Conservation (phyloP, 1,140 invertebrate genomes). For the Nymphalis io region DNA sequence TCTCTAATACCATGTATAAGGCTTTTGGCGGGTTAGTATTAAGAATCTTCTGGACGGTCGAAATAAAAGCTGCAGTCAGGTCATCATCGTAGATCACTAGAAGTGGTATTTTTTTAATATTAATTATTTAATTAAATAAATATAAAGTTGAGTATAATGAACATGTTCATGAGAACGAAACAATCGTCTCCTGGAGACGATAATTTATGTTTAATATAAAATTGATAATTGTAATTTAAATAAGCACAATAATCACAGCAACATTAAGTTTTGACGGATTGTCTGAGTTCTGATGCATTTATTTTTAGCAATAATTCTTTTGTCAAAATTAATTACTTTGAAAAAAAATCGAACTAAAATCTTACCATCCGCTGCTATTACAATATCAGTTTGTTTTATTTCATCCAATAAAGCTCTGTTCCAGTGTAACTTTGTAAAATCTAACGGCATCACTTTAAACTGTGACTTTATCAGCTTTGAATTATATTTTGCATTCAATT, state of each 20-base stretch:
- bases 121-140: too few species aligned
- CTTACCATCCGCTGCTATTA: slow-evolving; percentile 90
- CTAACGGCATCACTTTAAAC: slow-evolving; percentile 82
- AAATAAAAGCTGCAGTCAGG: slow-evolving; percentile 90
- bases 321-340: not conserved
- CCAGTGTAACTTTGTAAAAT: slow-evolving; percentile 85
- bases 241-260: too few species aligned
- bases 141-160: too few species aligned
- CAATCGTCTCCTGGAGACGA: too few species aligned
- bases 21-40: slow-evolving; percentile 81
- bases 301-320: too few species aligned
- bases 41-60: slow-evolving; percentile 87
- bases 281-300: too few species aligned
- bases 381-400: slow-evolving; percentile 81
- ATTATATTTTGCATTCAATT: slow-evolving; percentile 86
- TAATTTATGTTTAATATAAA: too few species aligned
- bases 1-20: slow-evolving; percentile 91
- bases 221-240: too few species aligned
- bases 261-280: too few species aligned
- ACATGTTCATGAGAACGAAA: too few species aligned
- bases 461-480: slow-evolving; percentile 77
- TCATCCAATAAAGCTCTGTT: slow-evolving; percentile 78
- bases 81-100: slow-evolving; percentile 93
- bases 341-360: not conserved
- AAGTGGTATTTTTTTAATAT: slow-evolving; percentile 39